These are phyloP conservation scores for Sinohyriopsis cumingii DNA, from an alignment of 2,888 invertebrate species.

Conservation along the genomic window DNA sequence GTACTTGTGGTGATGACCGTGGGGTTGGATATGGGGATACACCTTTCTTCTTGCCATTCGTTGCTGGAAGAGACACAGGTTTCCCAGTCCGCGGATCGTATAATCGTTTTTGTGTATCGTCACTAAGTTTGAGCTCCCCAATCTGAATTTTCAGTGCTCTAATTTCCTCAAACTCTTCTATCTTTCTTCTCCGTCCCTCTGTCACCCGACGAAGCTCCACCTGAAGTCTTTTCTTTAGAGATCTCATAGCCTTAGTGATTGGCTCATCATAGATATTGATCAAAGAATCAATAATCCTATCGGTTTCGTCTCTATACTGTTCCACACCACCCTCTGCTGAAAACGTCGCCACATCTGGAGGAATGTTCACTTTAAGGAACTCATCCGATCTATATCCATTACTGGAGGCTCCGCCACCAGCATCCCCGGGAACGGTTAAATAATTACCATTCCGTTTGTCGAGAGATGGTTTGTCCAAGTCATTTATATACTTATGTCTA, in stretches of 20 bases:
- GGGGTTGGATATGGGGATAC: slow-evolving; percentile 41
- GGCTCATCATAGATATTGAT: slow-evolving; percentile 67
- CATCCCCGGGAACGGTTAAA: slow-evolving; percentile 19
- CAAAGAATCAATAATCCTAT: slow-evolving; percentile 62
- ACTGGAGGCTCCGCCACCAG: slow-evolving; percentile 19
- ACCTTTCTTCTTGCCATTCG: slow-evolving; percentile 42
- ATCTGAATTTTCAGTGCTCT: slow-evolving; percentile 66
- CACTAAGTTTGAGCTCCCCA: slow-evolving; percentile 57
- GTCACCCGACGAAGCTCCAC: slow-evolving; percentile 74
- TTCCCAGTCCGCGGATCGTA: slow-evolving; percentile 1
- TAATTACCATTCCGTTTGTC: slow-evolving; percentile 52
- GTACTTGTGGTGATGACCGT: slow-evolving; percentile 66
- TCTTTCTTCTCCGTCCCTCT: slow-evolving; percentile 67
- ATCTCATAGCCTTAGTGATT: slow-evolving; percentile 69
- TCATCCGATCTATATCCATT: slow-evolving; percentile 35
- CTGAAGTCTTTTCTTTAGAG: slow-evolving; percentile 70
- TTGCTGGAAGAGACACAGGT: slow-evolving; percentile 17
- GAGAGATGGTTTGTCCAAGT: slow-evolving; percentile 47
- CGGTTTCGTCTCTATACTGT: slow-evolving; percentile 58
- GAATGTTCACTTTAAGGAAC: slow-evolving; percentile 45
- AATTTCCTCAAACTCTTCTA: slow-evolving; percentile 73
- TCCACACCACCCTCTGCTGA: slow-evolving; percentile 28
- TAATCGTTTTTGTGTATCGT: slow-evolving; percentile 27
- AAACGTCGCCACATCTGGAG: slow-evolving; percentile 31
- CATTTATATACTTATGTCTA: slow-evolving; percentile 39